Base-by-base conservation (phyloP, 2,888 invertebrate genomes). In the Pycnomerus fuliginosus region DNA sequence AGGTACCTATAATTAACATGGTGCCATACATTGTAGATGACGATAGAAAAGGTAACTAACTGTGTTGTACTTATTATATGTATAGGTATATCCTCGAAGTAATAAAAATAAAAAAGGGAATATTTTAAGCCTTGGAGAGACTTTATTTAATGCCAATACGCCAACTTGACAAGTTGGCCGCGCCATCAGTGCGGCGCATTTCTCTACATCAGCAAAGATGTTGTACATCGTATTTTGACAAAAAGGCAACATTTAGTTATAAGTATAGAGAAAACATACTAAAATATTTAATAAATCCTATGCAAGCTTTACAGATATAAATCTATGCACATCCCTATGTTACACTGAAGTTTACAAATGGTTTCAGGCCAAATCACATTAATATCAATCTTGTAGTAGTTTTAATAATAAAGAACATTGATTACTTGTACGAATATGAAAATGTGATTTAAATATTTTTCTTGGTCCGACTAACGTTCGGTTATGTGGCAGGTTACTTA, bases 161-260 rank as follows among this genome's bases (percentile, higher is more conserved):
- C n/a, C n/a, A n/a, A n/a, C n/a, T n/a, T n/a, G n/a, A n/a, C n/a
- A n/a, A n/a, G n/a, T n/a, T n/a, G n/a, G n/a, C n/a, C n/a, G n/a
- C n/a, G n/a, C n/a, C n/a, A n/a, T n/a, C n/a, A n/a, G n/a, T n/a
- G n/a, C n/a, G n/a, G n/a, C n/a, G n/a, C n/a, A n/a, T n/a, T 7
- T 25, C 4, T 12, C 52, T 53, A 54, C 60, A 57, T 52, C 54
- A 56, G 52, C 51, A 60, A 55, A 58, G 58, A 57, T 45, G 51
- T 32, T 42, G 27, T 52, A 47, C 37, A 43, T 37, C n/a, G n/a
- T n/a, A n/a, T 40, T 58, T 53, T 62, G 65, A 68, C 65, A 66
- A 64, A 67, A 68, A 68, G 68, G 68, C 69, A 69, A 70, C 68
- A 70, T 69, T 68, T 63, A 68, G 60, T 60, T 58, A 52, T 59